These are phyloP conservation scores for Heteromurus nitidus DNA, from an alignment of 2,888 invertebrate species.

Conservation along the genomic window DNA sequence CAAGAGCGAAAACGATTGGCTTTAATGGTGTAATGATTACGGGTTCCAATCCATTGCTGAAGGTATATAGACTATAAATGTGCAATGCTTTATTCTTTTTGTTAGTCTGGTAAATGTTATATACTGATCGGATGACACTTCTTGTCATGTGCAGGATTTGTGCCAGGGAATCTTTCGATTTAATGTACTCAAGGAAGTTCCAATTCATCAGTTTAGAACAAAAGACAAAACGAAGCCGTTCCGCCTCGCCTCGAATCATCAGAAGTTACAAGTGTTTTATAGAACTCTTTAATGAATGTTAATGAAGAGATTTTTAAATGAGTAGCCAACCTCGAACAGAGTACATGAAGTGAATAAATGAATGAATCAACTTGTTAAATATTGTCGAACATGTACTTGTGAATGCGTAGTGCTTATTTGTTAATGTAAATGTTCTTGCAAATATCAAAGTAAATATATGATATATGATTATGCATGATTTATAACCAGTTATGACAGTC, in stretches of 20 bases:
- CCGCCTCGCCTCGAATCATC: conserved; percentile 83
- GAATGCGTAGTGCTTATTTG: no score
- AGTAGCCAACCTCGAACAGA: no score
- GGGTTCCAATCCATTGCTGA: neutral
- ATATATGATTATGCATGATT: no score
- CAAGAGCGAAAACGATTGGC: conserved; percentile 41
- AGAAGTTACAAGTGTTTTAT: conserved; percentile 75
- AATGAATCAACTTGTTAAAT: no score
- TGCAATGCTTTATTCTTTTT: conserved; percentile 1
- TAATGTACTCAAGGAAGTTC: conserved; percentile 74
- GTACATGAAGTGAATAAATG: no score
- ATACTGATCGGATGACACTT: neutral
- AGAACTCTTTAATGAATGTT: conserved; percentile 38
- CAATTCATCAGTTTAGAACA: conserved; percentile 86
- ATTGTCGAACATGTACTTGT: no score
- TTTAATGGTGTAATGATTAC: conserved; percentile 47
- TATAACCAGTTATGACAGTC: no score
- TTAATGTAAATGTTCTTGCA: no score
- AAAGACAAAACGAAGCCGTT: conserved; percentile 85
- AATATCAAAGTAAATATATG: no score
- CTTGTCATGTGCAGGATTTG: conserved; percentile 41
- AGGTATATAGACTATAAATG: no score
- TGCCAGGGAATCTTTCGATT: conserved; percentile 47
- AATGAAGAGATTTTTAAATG: no score
- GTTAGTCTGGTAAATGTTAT: neutral